Evolutionary conservation across 2,797 vertebrate species (phyloP).

Genomic region (Phalanger gymnotis): DNA sequence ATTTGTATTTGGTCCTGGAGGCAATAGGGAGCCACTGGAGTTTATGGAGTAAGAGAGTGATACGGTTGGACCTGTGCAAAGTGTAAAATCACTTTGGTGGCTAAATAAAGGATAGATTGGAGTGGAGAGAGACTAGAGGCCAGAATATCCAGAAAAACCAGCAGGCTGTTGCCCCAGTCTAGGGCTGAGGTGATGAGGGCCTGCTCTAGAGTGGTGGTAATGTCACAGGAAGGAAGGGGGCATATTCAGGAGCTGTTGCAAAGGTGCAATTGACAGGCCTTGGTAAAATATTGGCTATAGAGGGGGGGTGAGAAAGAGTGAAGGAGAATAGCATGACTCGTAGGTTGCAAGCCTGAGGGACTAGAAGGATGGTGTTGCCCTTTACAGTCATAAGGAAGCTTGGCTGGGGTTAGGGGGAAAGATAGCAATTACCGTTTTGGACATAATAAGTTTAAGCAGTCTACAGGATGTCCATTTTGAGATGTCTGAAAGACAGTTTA

Average conservation of each 20-base stretch:
- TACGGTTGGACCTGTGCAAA: neutral
- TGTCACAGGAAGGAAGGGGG: neutral
- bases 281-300: neutral
- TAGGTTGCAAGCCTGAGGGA: too few species aligned
- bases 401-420: too few species aligned
- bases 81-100: neutral
- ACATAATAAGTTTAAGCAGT: too few species aligned
- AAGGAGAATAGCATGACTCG: too few species aligned
- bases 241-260: neutral
- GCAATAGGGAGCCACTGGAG: neutral
- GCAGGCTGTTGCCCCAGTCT: neutral
- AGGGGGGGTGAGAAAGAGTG: too few species aligned
- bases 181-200: neutral
- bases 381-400: too few species aligned
- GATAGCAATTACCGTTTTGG: too few species aligned
- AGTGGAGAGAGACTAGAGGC: neutral
- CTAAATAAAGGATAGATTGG: neutral
- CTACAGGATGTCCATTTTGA: too few species aligned
- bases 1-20: neutral
- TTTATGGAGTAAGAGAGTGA: neutral
- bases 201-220: neutral
- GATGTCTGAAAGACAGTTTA: too few species aligned
- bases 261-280: neutral
- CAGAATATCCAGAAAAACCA: neutral
- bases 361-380: too few species aligned